These are phyloP conservation scores for Jaculus jaculus DNA, from an alignment of 2,113 vertebrate genomes.

Conservation along the genomic window DNA sequence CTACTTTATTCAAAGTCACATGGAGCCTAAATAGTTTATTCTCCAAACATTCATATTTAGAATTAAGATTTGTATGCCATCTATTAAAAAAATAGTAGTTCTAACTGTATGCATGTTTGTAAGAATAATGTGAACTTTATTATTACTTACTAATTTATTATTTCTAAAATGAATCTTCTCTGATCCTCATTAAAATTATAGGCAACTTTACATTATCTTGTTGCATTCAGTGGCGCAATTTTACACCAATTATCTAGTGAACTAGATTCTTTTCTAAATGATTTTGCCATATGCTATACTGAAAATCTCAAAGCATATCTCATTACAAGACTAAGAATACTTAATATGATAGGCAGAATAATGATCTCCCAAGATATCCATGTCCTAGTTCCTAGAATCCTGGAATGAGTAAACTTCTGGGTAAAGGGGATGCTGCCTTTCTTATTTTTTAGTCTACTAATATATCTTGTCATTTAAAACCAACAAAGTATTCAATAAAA, in stretches of 20 bases:
- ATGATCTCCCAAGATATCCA: not conserved
- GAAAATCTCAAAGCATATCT: not conserved
- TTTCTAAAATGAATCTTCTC: not conserved
- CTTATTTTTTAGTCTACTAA: not conserved
- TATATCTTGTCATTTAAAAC: not conserved
- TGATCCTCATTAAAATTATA: not conserved
- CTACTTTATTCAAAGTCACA: not conserved
- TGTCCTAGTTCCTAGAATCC: not conserved
- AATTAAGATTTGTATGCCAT: not conserved
- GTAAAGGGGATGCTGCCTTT: not conserved
- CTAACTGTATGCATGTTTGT: not conserved
- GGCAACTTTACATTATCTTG: not conserved
- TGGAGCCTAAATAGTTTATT: not conserved
- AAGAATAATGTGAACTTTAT: not conserved
- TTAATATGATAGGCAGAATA: not conserved
- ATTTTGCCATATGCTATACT: not conserved
- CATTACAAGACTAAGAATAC: not conserved
- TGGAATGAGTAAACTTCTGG: not conserved
- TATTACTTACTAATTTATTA: not conserved
- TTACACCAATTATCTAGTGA: not conserved
- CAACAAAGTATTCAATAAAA: not conserved
- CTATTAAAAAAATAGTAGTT: not conserved
- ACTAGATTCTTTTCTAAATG: not conserved
- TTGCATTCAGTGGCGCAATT: not conserved
- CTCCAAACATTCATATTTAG: not conserved